Evolutionary conservation across 2,888 invertebrate genomes (phyloP), one percentile per base, ranked within the genome.

Genomic region (Sphinx pinastri): DNA sequence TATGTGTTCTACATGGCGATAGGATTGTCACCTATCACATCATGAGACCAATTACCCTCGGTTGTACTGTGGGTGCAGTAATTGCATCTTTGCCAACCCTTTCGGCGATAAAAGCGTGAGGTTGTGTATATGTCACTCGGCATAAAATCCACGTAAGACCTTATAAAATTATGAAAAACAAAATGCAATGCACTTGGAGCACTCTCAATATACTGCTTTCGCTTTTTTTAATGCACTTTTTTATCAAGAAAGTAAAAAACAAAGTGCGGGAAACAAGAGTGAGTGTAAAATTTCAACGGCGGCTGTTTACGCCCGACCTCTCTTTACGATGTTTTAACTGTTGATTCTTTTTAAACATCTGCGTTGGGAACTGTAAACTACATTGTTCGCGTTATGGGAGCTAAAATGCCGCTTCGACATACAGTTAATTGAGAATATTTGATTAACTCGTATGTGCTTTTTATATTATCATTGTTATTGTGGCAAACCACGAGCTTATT

Each of bases 331-430:
- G 91, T 85, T 87, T 93, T 92, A 91, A 91, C 92, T 90, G 92
- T 92, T 91, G 92, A 90, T 91, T 92, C 90, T 91, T 92, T 93
- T 89, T 91, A 92, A 93, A 93, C 93, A 93, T 91, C 91, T 91
- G 90, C 85, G 87, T 84, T 83, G 84, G 87, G 84, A 87, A 89
- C 86, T 90, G 90, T 91, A 90, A 91, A 91, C 91, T 90, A 90
- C 91, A 91, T 92, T 92, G 92, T 91, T 89, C 84, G 87, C 76
- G 86, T 86, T 83, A 79, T 77, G 76, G 80, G 79, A 78, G 80
- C 81, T 88, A 85, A 86, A 88, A 89, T 87, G 86, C 77, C 83
- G 85, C 83, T 82, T 73, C 54, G 70, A 63, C 52, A 60, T 69
- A 16, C 58, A 31, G 67, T 52, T 47, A 19, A 45, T 47, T 47